A percentile compares a stretch with the other conserved stretches of the same genome.
Conservation (phyloP, 1,140 invertebrate species). For the Caerostris extrusa region DNA sequence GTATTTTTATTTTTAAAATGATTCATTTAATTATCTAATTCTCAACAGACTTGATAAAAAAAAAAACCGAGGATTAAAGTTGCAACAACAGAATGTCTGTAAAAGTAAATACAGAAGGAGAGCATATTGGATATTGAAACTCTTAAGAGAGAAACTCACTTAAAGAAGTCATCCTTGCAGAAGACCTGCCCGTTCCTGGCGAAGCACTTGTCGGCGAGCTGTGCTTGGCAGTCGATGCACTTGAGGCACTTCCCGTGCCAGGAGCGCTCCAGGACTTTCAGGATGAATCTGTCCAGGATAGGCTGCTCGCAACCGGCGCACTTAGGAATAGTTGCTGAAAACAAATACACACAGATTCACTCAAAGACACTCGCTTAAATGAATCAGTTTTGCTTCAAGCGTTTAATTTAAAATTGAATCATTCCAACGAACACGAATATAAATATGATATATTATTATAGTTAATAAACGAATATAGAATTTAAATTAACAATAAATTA, state of each 20-base stretch:
- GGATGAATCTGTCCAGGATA: conserved; percentile 97
- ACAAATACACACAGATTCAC: neutral
- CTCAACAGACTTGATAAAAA: too few relatives aligned
- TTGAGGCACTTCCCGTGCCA: conserved; percentile 95
- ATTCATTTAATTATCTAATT: too few relatives aligned
- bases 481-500: too few relatives aligned
- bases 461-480: too few relatives aligned
- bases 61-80: too few relatives aligned
- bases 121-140: neutral
- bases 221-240: conserved; percentile 95
- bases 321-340: conserved; percentile 77
- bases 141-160: conserved; percentile 80
- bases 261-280: conserved; percentile 95
- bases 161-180: conserved; percentile 99
- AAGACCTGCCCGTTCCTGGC: conserved; percentile 97
- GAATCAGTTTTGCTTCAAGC: neutral
- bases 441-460: too few relatives aligned
- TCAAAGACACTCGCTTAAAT: neutral
- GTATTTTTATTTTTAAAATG: too few relatives aligned
- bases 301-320: conserved; percentile 97
- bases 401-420: too few relatives aligned
- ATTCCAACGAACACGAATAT: too few relatives aligned
- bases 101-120: too few relatives aligned
- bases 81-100: too few relatives aligned
- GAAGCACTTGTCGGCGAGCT: conserved; percentile 97